Percentiles rank a stretch among this genome's conserved stretches.
phyloP scores from a whole-genome alignment of 2,113 vertebrate genomes.

The Rhynchopsitta pachyrhyncha region DNA sequence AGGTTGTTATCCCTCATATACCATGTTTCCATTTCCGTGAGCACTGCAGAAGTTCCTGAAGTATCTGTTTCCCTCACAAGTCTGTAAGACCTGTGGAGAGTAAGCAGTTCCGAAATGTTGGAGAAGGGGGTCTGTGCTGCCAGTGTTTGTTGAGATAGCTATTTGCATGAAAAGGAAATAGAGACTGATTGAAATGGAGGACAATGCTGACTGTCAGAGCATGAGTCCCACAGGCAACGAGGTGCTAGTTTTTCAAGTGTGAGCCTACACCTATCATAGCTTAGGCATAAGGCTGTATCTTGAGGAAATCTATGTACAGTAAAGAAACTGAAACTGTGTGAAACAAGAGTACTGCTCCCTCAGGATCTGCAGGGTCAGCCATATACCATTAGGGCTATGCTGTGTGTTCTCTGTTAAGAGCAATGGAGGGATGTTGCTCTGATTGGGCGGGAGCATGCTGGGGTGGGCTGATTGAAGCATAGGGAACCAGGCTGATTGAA shows the following conservation, averaged over 20 bases:
- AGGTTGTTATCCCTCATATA: background rate
- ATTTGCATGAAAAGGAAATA: background rate
- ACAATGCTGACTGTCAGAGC: background rate
- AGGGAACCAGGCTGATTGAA: background rate
- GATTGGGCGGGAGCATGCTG: background rate
- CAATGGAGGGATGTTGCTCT: background rate
- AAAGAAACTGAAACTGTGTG: background rate
- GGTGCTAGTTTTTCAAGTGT: background rate
- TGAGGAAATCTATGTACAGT: background rate
- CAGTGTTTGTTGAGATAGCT: background rate
- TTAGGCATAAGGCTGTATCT: background rate
- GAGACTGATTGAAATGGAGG: background rate
- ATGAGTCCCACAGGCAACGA: background rate
- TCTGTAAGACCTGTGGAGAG: background rate
- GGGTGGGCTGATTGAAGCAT: background rate
- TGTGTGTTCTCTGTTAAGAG: background rate
- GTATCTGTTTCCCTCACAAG: background rate
- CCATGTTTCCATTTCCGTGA: rapidly evolving
- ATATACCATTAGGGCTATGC: background rate
- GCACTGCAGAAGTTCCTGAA: background rate
- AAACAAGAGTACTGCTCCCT: background rate
- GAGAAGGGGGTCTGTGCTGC: background rate
- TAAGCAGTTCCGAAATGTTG: background rate
- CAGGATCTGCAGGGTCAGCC: background rate
- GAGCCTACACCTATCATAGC: background rate